A percentile compares a stretch with the other conserved stretches of the same genome.
phyloP scores from a whole-genome alignment of 2,888 invertebrate genomes.

The Diaprepes abbreviatus region DNA sequence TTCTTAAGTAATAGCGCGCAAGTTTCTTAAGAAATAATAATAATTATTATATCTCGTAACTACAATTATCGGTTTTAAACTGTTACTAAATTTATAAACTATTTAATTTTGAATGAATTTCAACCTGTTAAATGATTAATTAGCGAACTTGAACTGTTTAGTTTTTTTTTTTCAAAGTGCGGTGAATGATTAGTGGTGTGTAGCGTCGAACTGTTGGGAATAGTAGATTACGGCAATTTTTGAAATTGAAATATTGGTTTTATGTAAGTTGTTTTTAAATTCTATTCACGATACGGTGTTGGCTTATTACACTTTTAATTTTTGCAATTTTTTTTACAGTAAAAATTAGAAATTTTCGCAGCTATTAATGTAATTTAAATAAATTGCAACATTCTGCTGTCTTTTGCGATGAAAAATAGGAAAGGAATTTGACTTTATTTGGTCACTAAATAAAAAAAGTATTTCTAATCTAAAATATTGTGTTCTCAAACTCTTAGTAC shows the following conservation, averaged over 20 bases:
- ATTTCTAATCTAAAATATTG: too few relatives aligned
- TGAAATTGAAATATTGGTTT: neutral
- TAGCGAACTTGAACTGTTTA: neutral
- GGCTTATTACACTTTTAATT: too few relatives aligned
- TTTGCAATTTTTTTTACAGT: too few relatives aligned
- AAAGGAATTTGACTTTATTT: too few relatives aligned
- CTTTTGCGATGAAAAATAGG: too few relatives aligned
- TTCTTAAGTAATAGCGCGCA: neutral
- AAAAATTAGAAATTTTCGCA: too few relatives aligned
- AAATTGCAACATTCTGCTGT: too few relatives aligned
- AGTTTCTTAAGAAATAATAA: constrained; percentile 7
- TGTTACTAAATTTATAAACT: neutral
- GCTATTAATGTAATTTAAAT: too few relatives aligned
- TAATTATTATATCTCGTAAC: neutral
- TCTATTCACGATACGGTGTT: too few relatives aligned
- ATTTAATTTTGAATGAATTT: constrained; percentile 2
- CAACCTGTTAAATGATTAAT: neutral
- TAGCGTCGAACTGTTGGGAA: neutral
- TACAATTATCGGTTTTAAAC: neutral
- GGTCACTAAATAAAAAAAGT: too few relatives aligned
- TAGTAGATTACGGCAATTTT: neutral
- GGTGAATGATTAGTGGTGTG: neutral
- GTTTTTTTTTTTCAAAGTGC: neutral
- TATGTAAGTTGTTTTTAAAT: neutral
- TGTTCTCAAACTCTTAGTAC: too few relatives aligned